Evolutionary conservation across 1,140 invertebrate species (phyloP), one percentile per base, ranked within the genome.

Genomic region (Macrocentrus cingulum): DNA sequence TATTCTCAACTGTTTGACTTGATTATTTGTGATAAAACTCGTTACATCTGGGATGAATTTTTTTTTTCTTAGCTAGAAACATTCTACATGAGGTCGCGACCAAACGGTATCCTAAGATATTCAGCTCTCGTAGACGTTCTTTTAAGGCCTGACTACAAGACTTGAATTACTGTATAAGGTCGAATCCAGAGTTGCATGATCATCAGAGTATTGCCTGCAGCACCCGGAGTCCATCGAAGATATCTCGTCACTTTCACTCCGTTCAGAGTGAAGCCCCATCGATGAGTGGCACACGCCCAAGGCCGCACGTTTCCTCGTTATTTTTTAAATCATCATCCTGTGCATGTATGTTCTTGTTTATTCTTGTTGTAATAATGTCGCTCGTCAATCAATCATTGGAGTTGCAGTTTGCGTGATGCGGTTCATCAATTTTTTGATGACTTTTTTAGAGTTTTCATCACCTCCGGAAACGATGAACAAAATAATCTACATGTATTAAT

Each of bases 201-300:
- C 49, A 51, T n/a, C 37, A 19, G 36, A 51, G 37, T 51, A 36
- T 25, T 36, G 49, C 49, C 49, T 36, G 25, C 49, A 51, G 18
- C 16, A 18, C 19, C 16, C 20, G 29, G 32, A 36, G 48, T 41
- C 51, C 18, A 23, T 50, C 18, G 32, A 20, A 16, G 42, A 23
- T 18, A 34, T 48, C 44, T 59, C 57, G 58, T 64, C 66, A 66
- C 66, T 69, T 69, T 69, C 66, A 67, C 67, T 69, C 53, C 18
- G 53, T 25, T 50, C 15, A 41, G 32, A 23, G 16, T 46, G 18
- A 54, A 54, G 45, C 23, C 48, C 42, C 51, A 58, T 59, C 57
- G 51, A 54, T 39, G 51, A 32, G 42, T 53, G 32, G 46, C 25
- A 48, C n/a, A n/a, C 54, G 56, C 57, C 57, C 57, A 56, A 56